Percentiles rank a stretch among this genome's conserved stretches.
Conservation (phyloP, 2,888 invertebrate genomes). For the Oscheius sp. region DNA sequence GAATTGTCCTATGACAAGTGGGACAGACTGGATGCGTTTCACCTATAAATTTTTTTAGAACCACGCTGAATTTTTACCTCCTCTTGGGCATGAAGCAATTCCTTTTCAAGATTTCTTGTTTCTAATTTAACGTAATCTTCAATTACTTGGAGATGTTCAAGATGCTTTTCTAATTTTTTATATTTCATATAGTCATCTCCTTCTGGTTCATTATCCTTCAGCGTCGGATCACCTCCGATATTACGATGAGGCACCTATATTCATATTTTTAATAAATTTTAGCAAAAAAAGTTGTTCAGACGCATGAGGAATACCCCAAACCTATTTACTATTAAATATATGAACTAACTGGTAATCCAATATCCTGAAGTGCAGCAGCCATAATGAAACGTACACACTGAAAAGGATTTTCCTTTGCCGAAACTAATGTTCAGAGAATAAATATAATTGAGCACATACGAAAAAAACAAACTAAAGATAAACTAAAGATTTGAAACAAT, state of each 20-base stretch:
- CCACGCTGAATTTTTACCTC: conserved; percentile 75
- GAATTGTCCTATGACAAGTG: conserved; percentile 97
- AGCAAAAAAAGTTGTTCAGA: no score
- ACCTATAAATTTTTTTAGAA: conserved; percentile 80
- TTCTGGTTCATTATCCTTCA: conserved; percentile 10
- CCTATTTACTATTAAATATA: no score
- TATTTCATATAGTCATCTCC: conserved; percentile 46
- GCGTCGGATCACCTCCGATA: not conserved
- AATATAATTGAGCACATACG: not conserved
- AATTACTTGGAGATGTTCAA: conserved; percentile 97
- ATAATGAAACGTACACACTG: conserved; percentile 23
- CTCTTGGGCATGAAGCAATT: conserved; percentile 94
- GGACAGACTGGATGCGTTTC: conserved; percentile 97
- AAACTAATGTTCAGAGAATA: not conserved
- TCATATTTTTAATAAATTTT: not conserved
- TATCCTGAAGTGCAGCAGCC: conserved; percentile 55
- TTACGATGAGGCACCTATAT: not conserved
- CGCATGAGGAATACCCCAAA: no score
- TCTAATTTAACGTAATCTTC: conserved; percentile 99
- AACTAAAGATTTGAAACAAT: not conserved
- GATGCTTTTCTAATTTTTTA: conserved; percentile 91
- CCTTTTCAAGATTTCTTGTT: conserved; percentile 96
- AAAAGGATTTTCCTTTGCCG: not conserved
- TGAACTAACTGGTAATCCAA: conserved; percentile 48
- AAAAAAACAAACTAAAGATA: not conserved